Conservation (phyloP, 1,140 invertebrate species). For the Hycleus cichorii region DNA sequence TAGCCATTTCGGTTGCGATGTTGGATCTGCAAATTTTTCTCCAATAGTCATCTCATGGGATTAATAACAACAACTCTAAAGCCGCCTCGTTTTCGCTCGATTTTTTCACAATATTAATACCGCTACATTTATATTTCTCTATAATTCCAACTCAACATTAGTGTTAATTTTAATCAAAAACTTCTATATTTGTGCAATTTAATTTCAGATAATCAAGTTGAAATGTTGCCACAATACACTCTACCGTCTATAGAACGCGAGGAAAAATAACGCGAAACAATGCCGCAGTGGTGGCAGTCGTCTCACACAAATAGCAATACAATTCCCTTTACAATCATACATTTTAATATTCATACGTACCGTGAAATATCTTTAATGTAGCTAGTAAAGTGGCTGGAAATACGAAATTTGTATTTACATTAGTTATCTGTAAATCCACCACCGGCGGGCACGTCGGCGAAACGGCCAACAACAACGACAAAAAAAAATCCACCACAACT, state of each 20-base stretch:
- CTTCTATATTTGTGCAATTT: slow-evolving; percentile 1
- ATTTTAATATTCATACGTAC: slow-evolving; percentile 14
- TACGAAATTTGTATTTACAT: slow-evolving; percentile 26
- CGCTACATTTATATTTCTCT: too few species aligned
- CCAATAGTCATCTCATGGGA: too few species aligned
- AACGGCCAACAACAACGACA: not conserved
- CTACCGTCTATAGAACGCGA: too few species aligned
- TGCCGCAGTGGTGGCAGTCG: too few species aligned
- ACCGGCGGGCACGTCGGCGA: not conserved
- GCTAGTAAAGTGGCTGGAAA: slow-evolving; percentile 15
- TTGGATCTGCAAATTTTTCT: too few species aligned
- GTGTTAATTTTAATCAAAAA: too few species aligned
- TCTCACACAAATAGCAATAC: not conserved
- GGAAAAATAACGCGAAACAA: too few species aligned
- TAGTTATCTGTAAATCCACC: slow-evolving; percentile 23
- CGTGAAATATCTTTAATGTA: slow-evolving; percentile 15
- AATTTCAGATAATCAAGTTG: slow-evolving; percentile 4
- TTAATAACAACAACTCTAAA: too few species aligned
- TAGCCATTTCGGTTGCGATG: too few species aligned
- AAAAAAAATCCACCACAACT: slow-evolving; percentile 9
- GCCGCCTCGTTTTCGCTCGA: too few species aligned
- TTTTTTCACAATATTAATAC: too few species aligned
- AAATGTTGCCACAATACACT: not conserved
- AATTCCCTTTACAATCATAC: slow-evolving; percentile 5
- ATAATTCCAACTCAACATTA: too few species aligned